Base-by-base conservation (phyloP, 1,140 invertebrate species). In the Ptiloglossa arizonensis region DNA sequence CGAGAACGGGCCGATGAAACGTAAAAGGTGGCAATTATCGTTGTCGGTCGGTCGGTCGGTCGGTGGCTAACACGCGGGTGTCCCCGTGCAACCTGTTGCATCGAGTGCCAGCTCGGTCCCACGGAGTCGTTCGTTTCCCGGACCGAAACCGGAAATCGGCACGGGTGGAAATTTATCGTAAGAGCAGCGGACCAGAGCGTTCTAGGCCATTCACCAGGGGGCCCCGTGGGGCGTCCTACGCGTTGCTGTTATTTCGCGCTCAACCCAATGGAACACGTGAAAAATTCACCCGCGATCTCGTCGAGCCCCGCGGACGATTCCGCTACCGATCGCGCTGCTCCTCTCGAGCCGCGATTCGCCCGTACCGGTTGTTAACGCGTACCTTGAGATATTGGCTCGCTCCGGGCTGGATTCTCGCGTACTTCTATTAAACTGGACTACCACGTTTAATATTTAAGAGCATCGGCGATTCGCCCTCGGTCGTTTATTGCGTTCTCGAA, bases 121-220 rank as follows among this genome's bases (percentile, higher is more conserved):
- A 79, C 56, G 72, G 22, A 54, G 74, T 78, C 52, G 67, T 74
- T 76, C 32, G 68, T 79, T 84, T 80, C 68, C 60, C 41, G 38
- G 62, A n/a, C n/a, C 13, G 56, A 83, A 63, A 44, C 78, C 83
- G 85, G 85, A 87, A 86, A 86, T 86, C 84, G 84, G 38, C 24
- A 62, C 46, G 66, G 52, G 59, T 81, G 57, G 77, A 76, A 75
- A 82, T 86, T 86, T 84, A 84, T 72, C 73, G 74, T 67, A 66
- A 2, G 32, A 35, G 68, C 68, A 77, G 29, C 50, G 35, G 69
- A 79, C 35, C 62, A 69, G 69, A 38, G 69, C 59, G 59, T 72
- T 80, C 73, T 75, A 79, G 67, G 60, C 76, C 80, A 59, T 85
- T 86, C 80, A 80, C 78, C 73, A 60, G 19, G 9, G 35, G 32